These are phyloP conservation scores for Lasioglossum pauxillum DNA, from an alignment of 2,888 invertebrate species.

Conservation along the genomic window DNA sequence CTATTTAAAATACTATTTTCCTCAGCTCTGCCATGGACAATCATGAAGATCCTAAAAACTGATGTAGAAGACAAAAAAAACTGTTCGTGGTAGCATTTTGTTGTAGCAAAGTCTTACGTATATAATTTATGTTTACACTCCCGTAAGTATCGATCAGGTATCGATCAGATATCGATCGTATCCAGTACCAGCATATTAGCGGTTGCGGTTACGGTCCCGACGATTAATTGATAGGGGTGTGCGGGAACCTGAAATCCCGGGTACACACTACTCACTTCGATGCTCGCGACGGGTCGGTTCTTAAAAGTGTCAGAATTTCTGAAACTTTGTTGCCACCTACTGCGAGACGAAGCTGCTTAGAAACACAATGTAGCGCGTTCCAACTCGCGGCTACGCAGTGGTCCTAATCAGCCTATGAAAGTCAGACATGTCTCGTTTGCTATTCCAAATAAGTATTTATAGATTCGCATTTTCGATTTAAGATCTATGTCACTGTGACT, in stretches of 20 bases:
- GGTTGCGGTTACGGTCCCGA: neutral
- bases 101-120: neutral
- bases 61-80: neutral
- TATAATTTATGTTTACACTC: neutral
- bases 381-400: neutral
- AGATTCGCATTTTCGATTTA: neutral
- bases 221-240: slow-evolving; percentile 1
- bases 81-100: neutral
- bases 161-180: neutral
- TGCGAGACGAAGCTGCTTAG: neutral
- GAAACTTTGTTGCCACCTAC: neutral
- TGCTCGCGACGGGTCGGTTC: neutral
- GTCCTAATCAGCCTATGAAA: neutral
- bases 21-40: too few species aligned
- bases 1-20: too few species aligned
- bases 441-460: slow-evolving; percentile 11
- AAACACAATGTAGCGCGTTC: neutral
- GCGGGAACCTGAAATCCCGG: neutral
- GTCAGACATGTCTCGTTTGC: neutral
- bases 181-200: neutral
- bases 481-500: neutral
- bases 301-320: neutral
- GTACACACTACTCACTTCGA: neutral
- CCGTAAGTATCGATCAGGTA: neutral
- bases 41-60: neutral